A percentile compares a stretch with the other conserved stretches of the same genome.
Evolutionary conservation across 1,140 invertebrate species (phyloP).

Genomic region (Drosophila equinoxialis): DNA sequence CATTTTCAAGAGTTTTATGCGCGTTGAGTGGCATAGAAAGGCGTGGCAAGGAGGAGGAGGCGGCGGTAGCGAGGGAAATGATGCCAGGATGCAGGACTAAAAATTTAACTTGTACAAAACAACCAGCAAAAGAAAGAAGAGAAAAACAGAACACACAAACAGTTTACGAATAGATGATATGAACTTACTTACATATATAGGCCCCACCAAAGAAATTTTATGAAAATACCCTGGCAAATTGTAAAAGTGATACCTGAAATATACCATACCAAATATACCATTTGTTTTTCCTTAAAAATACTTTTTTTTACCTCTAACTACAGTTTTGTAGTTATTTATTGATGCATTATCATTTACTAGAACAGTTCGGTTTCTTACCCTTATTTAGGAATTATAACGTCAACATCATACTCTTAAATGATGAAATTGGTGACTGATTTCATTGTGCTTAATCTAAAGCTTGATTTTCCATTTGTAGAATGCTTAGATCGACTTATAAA

Average conservation of each 20-base stretch:
- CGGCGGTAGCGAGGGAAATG: not conserved
- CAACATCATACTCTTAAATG: too few species aligned
- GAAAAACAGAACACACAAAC: conserved; percentile 19
- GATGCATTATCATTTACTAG: too few species aligned
- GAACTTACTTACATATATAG: conserved; percentile 10
- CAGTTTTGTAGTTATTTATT: too few species aligned
- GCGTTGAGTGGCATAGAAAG: conserved; percentile 65
- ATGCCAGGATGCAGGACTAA: conserved; percentile 37
- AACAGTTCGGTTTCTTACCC: too few species aligned
- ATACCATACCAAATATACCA: not conserved
- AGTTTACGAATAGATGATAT: conserved; percentile 47
- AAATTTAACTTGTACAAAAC: conserved; percentile 67
- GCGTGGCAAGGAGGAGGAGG: not conserved
- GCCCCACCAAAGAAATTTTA: conserved; percentile 14
- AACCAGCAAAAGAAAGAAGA: conserved; percentile 26
- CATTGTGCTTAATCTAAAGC: too few species aligned
- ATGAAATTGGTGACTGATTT: too few species aligned
- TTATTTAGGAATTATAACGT: too few species aligned
- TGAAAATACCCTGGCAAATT: not conserved
- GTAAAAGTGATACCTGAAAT: not conserved
- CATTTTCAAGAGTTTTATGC: conserved; percentile 81
- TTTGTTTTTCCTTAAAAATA: too few species aligned
- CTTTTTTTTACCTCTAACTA: too few species aligned
- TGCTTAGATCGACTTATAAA: too few species aligned
- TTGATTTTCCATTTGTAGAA: too few species aligned